phyloP scores from a whole-genome alignment of 2,888 invertebrate genomes.

The Drosophila dives region DNA sequence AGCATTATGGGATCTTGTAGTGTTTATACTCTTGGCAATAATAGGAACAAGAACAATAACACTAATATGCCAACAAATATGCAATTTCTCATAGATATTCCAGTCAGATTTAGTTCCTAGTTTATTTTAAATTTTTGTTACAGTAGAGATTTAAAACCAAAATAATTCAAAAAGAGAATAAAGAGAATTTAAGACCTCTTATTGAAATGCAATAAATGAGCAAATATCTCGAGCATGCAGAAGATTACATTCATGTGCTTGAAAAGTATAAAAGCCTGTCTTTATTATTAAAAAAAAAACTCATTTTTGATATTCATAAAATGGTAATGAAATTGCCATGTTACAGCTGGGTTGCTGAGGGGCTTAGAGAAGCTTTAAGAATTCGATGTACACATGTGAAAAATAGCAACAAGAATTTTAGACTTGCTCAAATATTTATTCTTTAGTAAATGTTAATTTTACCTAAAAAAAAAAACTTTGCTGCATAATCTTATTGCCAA shows the following conservation, averaged over 20 bases:
- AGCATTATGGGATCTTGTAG: slow-evolving; percentile 33
- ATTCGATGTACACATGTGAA: no score
- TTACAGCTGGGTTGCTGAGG: not conserved
- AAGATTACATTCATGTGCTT: not conserved
- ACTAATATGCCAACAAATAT: slow-evolving; percentile 34
- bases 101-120: not conserved
- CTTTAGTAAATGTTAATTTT: not conserved
- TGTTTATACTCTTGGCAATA: slow-evolving; percentile 21
- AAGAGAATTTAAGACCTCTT: not conserved
- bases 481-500: not conserved
- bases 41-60: slow-evolving; percentile 8
- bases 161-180: not conserved
- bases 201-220: not conserved
- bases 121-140: not conserved
- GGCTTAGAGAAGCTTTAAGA: not conserved
- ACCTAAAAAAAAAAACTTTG: not conserved
- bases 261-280: not conserved
- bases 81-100: slow-evolving; percentile 18
- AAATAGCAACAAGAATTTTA: no score
- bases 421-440: not conserved
- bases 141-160: not conserved
- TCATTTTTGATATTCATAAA: not conserved
- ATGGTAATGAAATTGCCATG: not conserved
- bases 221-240: not conserved
- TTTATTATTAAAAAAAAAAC: not conserved